phyloP scores from a whole-genome alignment of 2,113 vertebrate genomes.

The Cephalopterus ornatus region DNA sequence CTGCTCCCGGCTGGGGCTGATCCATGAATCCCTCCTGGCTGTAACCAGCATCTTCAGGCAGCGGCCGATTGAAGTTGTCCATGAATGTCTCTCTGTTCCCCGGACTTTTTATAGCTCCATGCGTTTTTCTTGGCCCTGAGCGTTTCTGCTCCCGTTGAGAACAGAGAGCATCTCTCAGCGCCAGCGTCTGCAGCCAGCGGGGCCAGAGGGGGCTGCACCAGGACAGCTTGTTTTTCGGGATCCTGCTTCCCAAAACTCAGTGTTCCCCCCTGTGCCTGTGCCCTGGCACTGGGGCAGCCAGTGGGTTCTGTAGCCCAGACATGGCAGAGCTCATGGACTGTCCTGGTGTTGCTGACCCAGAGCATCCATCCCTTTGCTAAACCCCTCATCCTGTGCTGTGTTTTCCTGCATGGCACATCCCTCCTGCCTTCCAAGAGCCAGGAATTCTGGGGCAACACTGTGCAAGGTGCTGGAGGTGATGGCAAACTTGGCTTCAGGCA shows the following conservation, averaged over 20 bases:
- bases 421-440: background rate
- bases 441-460: fast-evolving
- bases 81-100: slow-evolving; percentile 57
- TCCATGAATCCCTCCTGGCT: background rate
- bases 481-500: background rate
- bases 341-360: background rate
- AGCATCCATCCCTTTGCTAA: background rate
- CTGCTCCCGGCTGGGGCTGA: background rate
- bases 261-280: fast-evolving
- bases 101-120: slow-evolving; percentile 38
- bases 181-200: background rate
- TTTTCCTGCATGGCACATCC: background rate
- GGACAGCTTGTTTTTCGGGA: background rate
- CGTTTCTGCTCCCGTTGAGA: slow-evolving; percentile 4
- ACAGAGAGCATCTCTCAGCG: slow-evolving; percentile 39
- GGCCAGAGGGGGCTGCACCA: background rate
- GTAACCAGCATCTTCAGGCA: background rate
- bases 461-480: background rate
- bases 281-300: background rate
- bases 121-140: slow-evolving; percentile 35
- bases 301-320: background rate
- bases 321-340: fast-evolving
- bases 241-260: background rate
- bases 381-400: fast-evolving
- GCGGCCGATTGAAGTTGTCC: background rate